phyloP scores from a whole-genome alignment of 2,888 invertebrate species.

The Abrostola triplasia region DNA sequence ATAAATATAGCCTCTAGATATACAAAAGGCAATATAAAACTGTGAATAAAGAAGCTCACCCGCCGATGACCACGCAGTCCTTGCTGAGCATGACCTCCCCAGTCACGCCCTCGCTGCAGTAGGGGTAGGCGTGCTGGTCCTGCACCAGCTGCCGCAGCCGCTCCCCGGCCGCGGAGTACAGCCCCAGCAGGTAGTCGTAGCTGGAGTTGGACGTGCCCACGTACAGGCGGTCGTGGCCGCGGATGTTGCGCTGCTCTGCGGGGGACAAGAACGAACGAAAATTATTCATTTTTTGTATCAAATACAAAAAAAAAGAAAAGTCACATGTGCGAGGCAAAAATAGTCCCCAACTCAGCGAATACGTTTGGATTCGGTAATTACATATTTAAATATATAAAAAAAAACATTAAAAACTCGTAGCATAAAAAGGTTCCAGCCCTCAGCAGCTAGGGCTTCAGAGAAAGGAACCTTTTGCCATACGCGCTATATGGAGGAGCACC shows the following conservation, averaged over 20 bases:
- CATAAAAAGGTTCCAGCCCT: too few relatives aligned
- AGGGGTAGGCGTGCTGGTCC: constrained; percentile 88
- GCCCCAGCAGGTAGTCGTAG: constrained; percentile 90
- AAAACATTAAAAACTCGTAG: too few relatives aligned
- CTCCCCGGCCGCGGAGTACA: constrained; percentile 86
- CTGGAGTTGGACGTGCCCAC: constrained; percentile 92
- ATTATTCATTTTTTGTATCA: not conserved
- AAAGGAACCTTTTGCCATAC: too few relatives aligned
- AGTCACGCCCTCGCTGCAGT: constrained; percentile 93
- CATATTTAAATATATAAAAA: too few relatives aligned
- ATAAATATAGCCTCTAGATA: too few relatives aligned
- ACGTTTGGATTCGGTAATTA: too few relatives aligned
- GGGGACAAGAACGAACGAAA: constrained; percentile 14
- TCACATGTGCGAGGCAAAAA: too few relatives aligned
- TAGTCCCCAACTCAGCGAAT: too few relatives aligned
- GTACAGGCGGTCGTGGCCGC: constrained; percentile 97
- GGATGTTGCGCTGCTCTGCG: constrained; percentile 94
- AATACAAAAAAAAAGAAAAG: too few relatives aligned
- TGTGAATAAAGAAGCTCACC: constrained; percentile 80
- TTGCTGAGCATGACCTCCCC: constrained; percentile 93
- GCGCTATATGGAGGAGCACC: too few relatives aligned
- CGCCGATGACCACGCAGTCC: constrained; percentile 90
- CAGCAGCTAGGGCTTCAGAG: too few relatives aligned
- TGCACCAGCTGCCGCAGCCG: constrained; percentile 79
- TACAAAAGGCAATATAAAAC: too few relatives aligned